Evolutionary conservation across 30 jellyfish, hydroid and myxozoan species (phyloP).

Genomic region (Cassiopea andromeda): DNA sequence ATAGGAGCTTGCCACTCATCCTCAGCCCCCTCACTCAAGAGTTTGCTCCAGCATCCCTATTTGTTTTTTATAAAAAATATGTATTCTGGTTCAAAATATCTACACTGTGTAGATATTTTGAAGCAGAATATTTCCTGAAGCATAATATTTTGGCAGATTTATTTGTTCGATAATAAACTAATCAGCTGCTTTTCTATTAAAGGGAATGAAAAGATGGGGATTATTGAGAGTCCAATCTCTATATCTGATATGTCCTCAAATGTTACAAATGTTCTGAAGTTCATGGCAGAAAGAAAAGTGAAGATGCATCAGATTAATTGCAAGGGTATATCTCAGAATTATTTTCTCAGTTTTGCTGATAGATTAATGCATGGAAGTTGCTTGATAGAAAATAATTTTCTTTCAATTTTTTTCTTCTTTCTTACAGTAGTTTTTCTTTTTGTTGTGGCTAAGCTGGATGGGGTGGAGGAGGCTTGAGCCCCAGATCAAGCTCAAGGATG

Average conservation of each 20-base stretch:
- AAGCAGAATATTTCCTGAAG: too few relatives aligned
- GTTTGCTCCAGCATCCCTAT: neutral
- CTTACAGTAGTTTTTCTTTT: too few relatives aligned
- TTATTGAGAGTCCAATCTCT: conserved; percentile 58
- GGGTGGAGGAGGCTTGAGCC: too few relatives aligned
- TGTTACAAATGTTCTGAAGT: conserved; percentile 69
- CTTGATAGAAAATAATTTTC: too few relatives aligned
- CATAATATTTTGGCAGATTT: neutral
- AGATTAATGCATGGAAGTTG: too few relatives aligned
- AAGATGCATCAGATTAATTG: conserved; percentile 79
- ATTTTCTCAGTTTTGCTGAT: neutral
- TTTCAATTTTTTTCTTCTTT: too few relatives aligned
- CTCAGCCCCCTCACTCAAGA: too few relatives aligned
- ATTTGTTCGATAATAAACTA: neutral
- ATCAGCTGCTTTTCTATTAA: neutral
- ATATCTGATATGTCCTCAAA: conserved; percentile 78
- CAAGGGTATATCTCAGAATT: conserved; percentile 65
- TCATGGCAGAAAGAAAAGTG: conserved; percentile 80
- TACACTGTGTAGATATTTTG: too few relatives aligned
- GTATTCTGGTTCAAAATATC: too few relatives aligned
- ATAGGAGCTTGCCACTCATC: too few relatives aligned
- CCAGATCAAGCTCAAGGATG: too few relatives aligned
- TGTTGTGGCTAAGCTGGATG: too few relatives aligned
- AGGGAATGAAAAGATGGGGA: conserved; percentile 55
- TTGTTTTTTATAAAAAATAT: neutral